Evolutionary conservation across 2,797 vertebrate genomes (phyloP), one percentile per base, ranked within the genome.

Genomic region (Tragopan temminckii): DNA sequence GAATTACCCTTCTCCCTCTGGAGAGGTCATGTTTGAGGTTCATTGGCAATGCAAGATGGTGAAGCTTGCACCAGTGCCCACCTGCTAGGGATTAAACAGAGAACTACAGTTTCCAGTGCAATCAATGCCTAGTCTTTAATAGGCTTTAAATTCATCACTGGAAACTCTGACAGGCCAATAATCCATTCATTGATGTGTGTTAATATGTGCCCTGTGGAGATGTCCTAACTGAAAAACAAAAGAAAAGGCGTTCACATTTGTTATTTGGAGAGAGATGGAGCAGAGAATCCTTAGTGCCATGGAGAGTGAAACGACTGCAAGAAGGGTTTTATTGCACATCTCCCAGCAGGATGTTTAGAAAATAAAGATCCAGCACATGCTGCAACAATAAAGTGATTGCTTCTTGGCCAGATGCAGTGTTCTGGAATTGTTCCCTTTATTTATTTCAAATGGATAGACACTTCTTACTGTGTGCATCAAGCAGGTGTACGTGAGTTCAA

Each of bases 41-140:
- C 97, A 97, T 63, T 91, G 93, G 92, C 89, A 86, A 84, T 93
- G 91, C 86, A 96, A 96, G 94, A 97, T 96, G 94, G 94, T 96
- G 95, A 96, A 91, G 93, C 64, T 71, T 78, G 85, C 83, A 72
- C 90, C 75, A 67, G 59, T 85, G 91, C 94, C 97, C 97, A 97
- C 96, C 95, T 97, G 95, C 94, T 96, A 97, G 90, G 95, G 93
- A 96, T 96, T 97, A 97, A 96, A 96, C 88, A 96, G 95, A 96
- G 74, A 84, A 80, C 88, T 93, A 90, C 76, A 94, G 95, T 97
- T 85, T 96, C 78, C 79, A 85, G 91, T 66, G 66, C 79, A 96
- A 91, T 95, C 93, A 95, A 33, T 95, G 91, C 83, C 83, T 91
- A 13, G 59, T 72, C 81, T 89, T 96, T 95, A 96, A 96, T 78